Percentiles rank a stretch among this genome's conserved stretches.
Evolutionary conservation across 2,113 vertebrate genomes (phyloP).

Genomic region (Sitta europaea): DNA sequence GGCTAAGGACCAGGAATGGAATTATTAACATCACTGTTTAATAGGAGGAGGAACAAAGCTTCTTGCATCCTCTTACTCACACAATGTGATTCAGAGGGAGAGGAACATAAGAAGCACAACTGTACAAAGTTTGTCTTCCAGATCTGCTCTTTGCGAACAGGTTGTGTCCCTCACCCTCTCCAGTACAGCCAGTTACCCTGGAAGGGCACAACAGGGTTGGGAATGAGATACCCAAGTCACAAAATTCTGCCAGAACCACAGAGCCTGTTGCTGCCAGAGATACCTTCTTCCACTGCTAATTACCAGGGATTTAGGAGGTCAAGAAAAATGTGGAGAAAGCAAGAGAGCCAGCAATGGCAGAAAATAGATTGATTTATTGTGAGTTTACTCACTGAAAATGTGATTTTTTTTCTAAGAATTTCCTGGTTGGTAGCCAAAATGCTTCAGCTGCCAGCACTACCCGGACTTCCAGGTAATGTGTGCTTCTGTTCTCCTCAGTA

Average conservation of each 20-base stretch:
- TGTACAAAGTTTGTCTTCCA: neutral
- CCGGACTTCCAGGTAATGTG: neutral
- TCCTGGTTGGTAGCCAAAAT: neutral
- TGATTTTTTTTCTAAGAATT: neutral
- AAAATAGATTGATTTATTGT: neutral
- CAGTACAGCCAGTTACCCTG: neutral
- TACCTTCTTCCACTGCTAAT: neutral
- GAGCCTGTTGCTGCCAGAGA: neutral
- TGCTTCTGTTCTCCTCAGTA: neutral
- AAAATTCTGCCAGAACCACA: neutral
- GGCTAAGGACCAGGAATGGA: neutral
- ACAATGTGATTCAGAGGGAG: accelerated
- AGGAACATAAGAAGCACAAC: neutral
- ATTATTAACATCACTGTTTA: neutral
- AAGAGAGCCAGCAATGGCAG: neutral
- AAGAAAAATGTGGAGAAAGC: neutral
- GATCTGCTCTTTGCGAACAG: neutral
- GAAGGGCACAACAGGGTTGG: neutral
- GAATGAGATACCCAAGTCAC: neutral
- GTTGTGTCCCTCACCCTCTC: neutral
- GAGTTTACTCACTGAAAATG: neutral
- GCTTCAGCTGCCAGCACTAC: neutral
- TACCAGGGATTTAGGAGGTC: neutral
- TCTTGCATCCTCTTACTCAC: neutral
- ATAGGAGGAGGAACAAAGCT: neutral